Evolutionary conservation across 2,888 invertebrate genomes (phyloP).

Genomic region (Sminthurinus aureus): DNA sequence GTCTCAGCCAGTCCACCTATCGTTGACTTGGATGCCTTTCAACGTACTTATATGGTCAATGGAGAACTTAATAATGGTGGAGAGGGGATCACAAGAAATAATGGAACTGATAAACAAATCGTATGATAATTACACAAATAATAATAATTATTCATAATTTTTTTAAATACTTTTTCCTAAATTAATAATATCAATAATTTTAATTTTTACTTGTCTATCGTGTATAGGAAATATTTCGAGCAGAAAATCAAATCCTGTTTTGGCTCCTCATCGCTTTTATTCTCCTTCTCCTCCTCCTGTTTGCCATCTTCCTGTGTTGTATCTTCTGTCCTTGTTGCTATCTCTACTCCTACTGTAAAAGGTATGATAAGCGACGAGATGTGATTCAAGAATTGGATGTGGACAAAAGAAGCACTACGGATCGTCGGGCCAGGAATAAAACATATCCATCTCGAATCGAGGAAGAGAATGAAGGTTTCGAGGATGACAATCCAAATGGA

Average conservation of each 20-base stretch:
- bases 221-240: constrained; percentile 69
- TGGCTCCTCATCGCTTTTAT: constrained; percentile 82
- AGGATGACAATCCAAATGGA: constrained; percentile 43
- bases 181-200: background rate
- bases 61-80: constrained; percentile 15
- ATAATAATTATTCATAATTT: background rate
- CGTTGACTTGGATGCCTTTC: constrained; percentile 54
- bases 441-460: constrained; percentile 38
- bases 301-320: constrained; percentile 78
- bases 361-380: constrained; percentile 41
- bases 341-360: constrained; percentile 52
- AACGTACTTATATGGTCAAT: constrained; percentile 43
- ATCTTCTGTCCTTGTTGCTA: constrained; percentile 77
- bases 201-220: background rate
- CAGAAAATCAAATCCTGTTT: constrained; percentile 74
- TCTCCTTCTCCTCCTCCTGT: constrained; percentile 75
- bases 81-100: background rate
- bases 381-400: constrained; percentile 27
- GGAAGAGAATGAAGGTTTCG: constrained; percentile 37
- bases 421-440: constrained; percentile 24
- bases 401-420: constrained; percentile 31
- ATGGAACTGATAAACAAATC: constrained; percentile 41
- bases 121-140: constrained; percentile 27
- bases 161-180: background rate
- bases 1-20: constrained; percentile 49